Percentiles rank a stretch among this genome's conserved stretches.
Conservation (phyloP, 1,140 invertebrate genomes). For the Hycleus phaleratus region DNA sequence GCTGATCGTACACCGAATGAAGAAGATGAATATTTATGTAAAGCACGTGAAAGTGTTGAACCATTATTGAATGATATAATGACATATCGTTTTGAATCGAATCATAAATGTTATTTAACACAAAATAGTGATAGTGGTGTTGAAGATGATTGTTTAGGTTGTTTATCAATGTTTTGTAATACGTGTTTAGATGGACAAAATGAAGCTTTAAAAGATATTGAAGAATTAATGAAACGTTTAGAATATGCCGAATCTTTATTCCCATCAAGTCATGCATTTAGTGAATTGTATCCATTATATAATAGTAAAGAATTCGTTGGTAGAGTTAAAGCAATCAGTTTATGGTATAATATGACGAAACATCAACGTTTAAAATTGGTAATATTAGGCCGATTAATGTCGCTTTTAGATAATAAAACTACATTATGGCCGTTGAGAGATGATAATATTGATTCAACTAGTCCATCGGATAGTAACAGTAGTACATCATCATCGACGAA, state of each 20-base stretch:
- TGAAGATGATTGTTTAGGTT: constrained; percentile 42
- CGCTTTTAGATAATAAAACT: constrained; percentile 42
- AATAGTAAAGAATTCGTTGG: constrained; percentile 56
- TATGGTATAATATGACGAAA: constrained; percentile 85
- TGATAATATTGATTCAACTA: constrained; percentile 14
- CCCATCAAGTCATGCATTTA: constrained; percentile 75
- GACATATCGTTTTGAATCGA: constrained; percentile 51
- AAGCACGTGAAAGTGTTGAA: constrained; percentile 61
- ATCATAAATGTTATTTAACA: constrained; percentile 13
- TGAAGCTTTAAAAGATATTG: constrained; percentile 64
- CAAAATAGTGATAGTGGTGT: constrained; percentile 40
- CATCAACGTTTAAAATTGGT: constrained; percentile 74
- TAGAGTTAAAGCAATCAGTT: constrained; percentile 68
- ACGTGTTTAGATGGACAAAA: constrained; percentile 61
- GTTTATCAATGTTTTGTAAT: constrained; percentile 63
- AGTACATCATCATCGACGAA: constrained; percentile 30
- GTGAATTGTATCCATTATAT: constrained; percentile 62
- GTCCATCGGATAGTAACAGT: constrained; percentile 37
- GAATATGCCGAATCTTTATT: constrained; percentile 74
- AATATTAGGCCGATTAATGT: constrained; percentile 67
- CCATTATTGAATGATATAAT: constrained; percentile 66
- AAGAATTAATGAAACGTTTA: constrained; percentile 59
- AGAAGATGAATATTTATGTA: constrained; percentile 69
- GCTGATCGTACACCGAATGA: constrained; percentile 62
- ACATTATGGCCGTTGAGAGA: constrained; percentile 25